Percentiles rank a stretch among this genome's conserved stretches.
Conservation (phyloP, 2,888 invertebrate species). For the Rhingia campestris region DNA sequence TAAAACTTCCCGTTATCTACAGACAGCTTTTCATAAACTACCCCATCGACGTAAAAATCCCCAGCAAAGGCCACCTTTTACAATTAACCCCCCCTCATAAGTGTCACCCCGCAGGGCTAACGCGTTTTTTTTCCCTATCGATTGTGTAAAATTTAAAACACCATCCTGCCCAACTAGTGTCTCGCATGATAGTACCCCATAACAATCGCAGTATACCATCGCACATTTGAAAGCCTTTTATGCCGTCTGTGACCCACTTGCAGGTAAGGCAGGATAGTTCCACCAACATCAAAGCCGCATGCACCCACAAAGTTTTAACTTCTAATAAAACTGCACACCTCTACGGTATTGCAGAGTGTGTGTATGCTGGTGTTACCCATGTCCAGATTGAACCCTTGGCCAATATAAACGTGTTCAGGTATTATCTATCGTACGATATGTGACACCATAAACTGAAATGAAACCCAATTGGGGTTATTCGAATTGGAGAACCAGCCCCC, state of each 20-base stretch:
- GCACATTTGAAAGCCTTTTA: slow-evolving; percentile 62
- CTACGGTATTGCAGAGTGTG: slow-evolving; percentile 1
- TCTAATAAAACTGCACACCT: slow-evolving; percentile 62
- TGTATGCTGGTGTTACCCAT: slow-evolving; percentile 27
- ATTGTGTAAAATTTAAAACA: slow-evolving; percentile 64
- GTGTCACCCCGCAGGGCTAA: slow-evolving; percentile 23
- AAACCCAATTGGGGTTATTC: slow-evolving; percentile 72
- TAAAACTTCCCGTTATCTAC: no score
- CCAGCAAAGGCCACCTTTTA: slow-evolving; percentile 8
- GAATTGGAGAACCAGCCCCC: slow-evolving; percentile 32
- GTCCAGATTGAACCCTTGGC: slow-evolving; percentile 29
- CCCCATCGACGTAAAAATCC: background rate
- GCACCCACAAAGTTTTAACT: slow-evolving; percentile 59
- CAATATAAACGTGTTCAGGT: slow-evolving; percentile 55
- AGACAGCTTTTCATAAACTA: background rate
- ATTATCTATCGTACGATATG: slow-evolving; percentile 70
- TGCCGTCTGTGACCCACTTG: slow-evolving; percentile 47
- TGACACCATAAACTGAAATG: slow-evolving; percentile 71
- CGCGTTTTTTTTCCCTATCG: slow-evolving; percentile 53
- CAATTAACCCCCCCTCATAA: slow-evolving; percentile 42
- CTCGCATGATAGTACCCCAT: slow-evolving; percentile 46
- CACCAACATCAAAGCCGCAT: slow-evolving; percentile 17
- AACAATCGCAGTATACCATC: slow-evolving; percentile 57
- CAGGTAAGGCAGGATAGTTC: no score
- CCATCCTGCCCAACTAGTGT: slow-evolving; percentile 50